Base-by-base conservation (phyloP, 2,113 vertebrate genomes). In the Syngnathus scovelli region DNA sequence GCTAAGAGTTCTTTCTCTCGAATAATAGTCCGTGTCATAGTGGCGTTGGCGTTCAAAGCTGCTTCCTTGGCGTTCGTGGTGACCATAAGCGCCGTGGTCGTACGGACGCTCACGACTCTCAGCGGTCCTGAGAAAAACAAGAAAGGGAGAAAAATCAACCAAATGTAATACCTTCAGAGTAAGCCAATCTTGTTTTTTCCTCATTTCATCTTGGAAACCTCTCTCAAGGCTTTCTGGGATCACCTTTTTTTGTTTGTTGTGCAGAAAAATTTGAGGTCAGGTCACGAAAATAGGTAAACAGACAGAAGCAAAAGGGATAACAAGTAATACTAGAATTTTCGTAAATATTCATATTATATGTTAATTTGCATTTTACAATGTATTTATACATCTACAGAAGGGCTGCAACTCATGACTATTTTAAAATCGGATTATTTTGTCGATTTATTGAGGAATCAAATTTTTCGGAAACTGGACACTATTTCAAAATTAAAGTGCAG, bases 51-150 rank as follows among this genome's bases (percentile, higher is more conserved):
- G 94, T 87, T 99, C 97, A 85, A 99, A 99, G 83, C 92, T 92
- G 93, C 94, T 80, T 90, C 93, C 93, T 81, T 94, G 93, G 82
- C 97, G 94, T 88, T 99, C 97, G 74, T 99, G 97, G 92, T 98
- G 97, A 95, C 95, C 97, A 88, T 99, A 99, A 93, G 95, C 93
- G 93, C 93, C 93, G 91, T 98, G 97, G 92, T 99, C 97, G 83
- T 98, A 99, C 81, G 93, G 89, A 90, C 96, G 95, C 87, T 99
- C 97, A 90, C 96, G 95, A 90, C 92, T 94, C 79, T 99, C 97
- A 86, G 95, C 92, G 89, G 94, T 92, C 94, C 97, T 98, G 92
- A 49, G 58, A 78, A 73, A 84, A 55, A 89, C 61, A 84, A 62
- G 61, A 75, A 7, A 8, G 13, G 55, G 2, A 58, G 13, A 33